Evolutionary conservation across 30 jellyfish, hydroid and myxozoan species (phyloP), one percentile per base, ranked within the genome.

Genomic region (Aurelia aurita): DNA sequence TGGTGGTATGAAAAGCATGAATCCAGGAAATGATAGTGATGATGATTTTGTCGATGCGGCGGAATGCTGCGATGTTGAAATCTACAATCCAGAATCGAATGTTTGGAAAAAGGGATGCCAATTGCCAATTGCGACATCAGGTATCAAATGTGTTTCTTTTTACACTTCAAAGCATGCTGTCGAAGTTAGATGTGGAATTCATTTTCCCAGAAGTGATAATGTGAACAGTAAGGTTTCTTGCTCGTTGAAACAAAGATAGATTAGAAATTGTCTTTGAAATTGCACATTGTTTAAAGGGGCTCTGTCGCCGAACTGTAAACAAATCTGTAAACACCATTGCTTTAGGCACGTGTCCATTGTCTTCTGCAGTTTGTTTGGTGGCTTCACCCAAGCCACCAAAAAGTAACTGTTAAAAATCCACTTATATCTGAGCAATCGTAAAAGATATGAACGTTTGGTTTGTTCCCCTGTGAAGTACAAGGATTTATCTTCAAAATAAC

Each of bases 41-140:
- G 99, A 94, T 43, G 97, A 88, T 4, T 94, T 94, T 84, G 99
- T 94, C 34, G 99, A 94, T 79, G 97, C 93, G 5, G 57, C 79
- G n/a, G 99, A 94, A 22, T 79, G 96, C 34, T 58, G 91, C 14
- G 92, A 89, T 69, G 99, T 94, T 31, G 99, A 94, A 75, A 77
- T 96, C 54, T 94, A 94, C 58, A 74, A 84, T 63, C 86, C 87
- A 26, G 51, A 22, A 3, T 75, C 46, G 11, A 71, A 89, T 63
- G 28, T 44, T 19, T 94, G 97, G 96, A 79, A 82, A 53, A 60
- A 44, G 49, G 91, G 91, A 8, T 90, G 97, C 63, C 88, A 97
- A 2, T 76, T 94, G 49, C 97, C 97, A 13, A 82, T 94, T 23
- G 87, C 96, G 7, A 88, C 97, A 45, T 88, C 99, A 39, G 97